A percentile compares a stretch with the other conserved stretches of the same genome.
Conservation (phyloP, 2,888 invertebrate species). For the Dendrolimus pini region DNA sequence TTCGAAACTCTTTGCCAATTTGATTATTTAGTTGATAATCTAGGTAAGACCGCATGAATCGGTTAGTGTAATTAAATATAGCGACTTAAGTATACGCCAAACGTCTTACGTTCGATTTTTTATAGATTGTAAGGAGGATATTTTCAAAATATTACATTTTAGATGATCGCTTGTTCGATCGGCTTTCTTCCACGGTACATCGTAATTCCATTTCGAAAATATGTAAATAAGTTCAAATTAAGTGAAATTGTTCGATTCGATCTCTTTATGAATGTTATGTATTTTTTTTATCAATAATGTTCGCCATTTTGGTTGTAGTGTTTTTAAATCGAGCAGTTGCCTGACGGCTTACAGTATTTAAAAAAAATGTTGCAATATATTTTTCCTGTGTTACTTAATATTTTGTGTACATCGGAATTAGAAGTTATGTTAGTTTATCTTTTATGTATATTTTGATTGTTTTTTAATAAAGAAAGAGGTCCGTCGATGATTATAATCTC, state of each 20-base stretch:
- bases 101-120: slow-evolving; percentile 70
- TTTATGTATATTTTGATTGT: slow-evolving; percentile 71
- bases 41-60: slow-evolving; percentile 72
- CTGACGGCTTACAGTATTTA: slow-evolving; percentile 30
- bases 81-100: slow-evolving; percentile 77
- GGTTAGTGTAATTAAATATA: slow-evolving; percentile 74
- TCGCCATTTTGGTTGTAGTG: slow-evolving; percentile 31
- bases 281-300: slow-evolving; percentile 53
- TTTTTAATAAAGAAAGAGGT: slow-evolving; percentile 43
- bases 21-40: slow-evolving; percentile 73
- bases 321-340: slow-evolving; percentile 23
- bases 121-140: slow-evolving; percentile 62
- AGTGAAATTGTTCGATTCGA: slow-evolving; percentile 71
- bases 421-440: slow-evolving; percentile 47
- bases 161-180: slow-evolving; percentile 45
- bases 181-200: slow-evolving; percentile 64
- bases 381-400: slow-evolving; percentile 62
- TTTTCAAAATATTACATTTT: slow-evolving; percentile 74
- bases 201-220: slow-evolving; percentile 74
- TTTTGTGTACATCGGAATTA: slow-evolving; percentile 67
- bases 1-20: slow-evolving; percentile 77
- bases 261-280: slow-evolving; percentile 74
- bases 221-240: slow-evolving; percentile 72
- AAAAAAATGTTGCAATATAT: slow-evolving; percentile 64
- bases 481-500: slow-evolving; percentile 65